Conservation (phyloP, 2,888 invertebrate species). For the Oligia fasciuncula region DNA sequence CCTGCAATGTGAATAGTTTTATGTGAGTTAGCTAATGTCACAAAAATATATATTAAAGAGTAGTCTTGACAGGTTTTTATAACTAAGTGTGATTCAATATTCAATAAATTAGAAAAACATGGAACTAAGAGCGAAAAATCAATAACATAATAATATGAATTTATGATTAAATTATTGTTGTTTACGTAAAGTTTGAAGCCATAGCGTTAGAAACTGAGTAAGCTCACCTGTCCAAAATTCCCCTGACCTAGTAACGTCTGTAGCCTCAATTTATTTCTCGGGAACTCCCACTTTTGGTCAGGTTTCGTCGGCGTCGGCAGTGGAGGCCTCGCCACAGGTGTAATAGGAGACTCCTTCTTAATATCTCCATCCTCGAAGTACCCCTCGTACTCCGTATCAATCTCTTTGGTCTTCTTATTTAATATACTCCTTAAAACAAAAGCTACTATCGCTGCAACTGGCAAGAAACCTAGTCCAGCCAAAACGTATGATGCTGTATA, state of each 20-base stretch:
- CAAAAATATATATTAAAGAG: background rate
- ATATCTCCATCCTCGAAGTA: conserved; percentile 90
- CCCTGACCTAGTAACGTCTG: conserved; percentile 95
- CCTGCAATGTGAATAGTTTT: conserved; percentile 80
- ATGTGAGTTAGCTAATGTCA: background rate
- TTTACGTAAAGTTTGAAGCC: background rate
- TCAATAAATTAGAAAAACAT: background rate
- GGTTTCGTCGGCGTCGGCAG: conserved; percentile 88
- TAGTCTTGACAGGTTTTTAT: too few relatives aligned
- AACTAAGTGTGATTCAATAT: background rate
- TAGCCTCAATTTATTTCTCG: conserved; percentile 93
- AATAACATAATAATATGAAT: background rate
- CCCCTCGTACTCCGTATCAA: conserved; percentile 91
- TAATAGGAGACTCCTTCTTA: conserved; percentile 88
- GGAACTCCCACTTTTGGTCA: conserved; percentile 93
- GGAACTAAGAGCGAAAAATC: background rate
- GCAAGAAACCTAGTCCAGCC: conserved; percentile 91
- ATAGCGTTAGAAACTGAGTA: background rate
- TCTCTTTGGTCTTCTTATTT: conserved; percentile 88
- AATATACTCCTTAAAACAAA: conserved; percentile 90
- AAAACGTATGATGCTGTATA: conserved; percentile 91
- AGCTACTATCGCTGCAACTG: conserved; percentile 89
- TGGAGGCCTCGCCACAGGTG: conserved; percentile 90
- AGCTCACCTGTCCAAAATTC: conserved; percentile 93
- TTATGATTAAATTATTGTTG: background rate